Percentiles rank a stretch among this genome's conserved stretches.
phyloP scores from a whole-genome alignment of 2,113 vertebrate genomes.

The Phyllopteryx taeniolatus region DNA sequence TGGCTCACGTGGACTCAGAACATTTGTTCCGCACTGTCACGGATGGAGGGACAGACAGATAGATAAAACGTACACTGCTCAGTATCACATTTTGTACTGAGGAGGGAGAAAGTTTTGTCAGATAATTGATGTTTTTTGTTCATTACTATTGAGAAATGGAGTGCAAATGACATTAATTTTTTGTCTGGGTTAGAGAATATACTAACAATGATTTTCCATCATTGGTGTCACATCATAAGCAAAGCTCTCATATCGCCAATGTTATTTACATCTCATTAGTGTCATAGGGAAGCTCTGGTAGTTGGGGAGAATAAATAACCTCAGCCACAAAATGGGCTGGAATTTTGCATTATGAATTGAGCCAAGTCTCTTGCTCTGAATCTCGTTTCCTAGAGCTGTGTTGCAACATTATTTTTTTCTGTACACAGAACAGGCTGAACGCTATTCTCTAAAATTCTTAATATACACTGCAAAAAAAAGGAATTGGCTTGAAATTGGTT shows the following conservation, averaged over 20 bases:
- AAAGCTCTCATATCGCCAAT: conserved; percentile 1
- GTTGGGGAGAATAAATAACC: conserved; percentile 5
- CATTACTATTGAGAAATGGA: neutral
- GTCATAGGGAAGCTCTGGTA: neutral
- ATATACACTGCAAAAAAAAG: neutral
- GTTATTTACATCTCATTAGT: conserved; percentile 14
- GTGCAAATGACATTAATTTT: neutral
- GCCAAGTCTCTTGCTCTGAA: conserved; percentile 3
- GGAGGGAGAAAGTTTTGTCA: neutral
- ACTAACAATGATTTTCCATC: conserved; percentile 4
- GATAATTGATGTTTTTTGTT: neutral
- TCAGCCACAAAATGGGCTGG: neutral
- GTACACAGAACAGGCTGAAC: neutral
- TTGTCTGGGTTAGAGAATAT: neutral
- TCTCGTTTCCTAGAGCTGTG: neutral
- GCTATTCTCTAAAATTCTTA: neutral
- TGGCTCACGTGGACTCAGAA: neutral
- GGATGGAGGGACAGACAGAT: neutral
- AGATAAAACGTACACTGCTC: neutral
- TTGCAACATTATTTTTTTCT: conserved; percentile 1
- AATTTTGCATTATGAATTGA: conserved; percentile 1
- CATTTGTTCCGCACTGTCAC: neutral
- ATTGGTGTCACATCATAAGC: conserved; percentile 1
- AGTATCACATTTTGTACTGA: neutral
- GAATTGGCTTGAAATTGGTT: neutral